phyloP scores from a whole-genome alignment of 2,888 invertebrate genomes.

The Cataglyphis albicans region DNA sequence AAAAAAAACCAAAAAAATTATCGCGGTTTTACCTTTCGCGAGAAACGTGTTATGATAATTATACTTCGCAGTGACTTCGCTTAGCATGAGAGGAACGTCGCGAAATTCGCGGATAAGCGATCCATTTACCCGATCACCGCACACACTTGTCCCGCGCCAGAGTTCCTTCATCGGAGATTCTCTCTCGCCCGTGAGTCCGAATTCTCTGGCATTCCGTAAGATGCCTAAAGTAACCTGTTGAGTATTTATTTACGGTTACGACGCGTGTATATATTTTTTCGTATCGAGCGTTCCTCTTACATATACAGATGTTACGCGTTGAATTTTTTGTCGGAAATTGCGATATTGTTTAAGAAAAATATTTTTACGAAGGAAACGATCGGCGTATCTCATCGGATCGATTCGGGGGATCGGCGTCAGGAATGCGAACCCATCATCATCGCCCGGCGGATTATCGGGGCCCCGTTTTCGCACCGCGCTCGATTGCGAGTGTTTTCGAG shows the following conservation, averaged over 20 bases:
- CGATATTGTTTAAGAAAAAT: not conserved
- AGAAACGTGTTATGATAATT: slow-evolving; percentile 50
- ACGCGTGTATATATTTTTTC: not conserved
- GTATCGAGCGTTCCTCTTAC: not conserved
- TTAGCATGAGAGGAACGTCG: slow-evolving; percentile 27
- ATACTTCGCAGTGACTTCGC: not conserved
- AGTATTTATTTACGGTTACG: slow-evolving; percentile 35
- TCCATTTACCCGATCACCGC: slow-evolving; percentile 8
- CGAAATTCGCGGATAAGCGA: slow-evolving; percentile 16
- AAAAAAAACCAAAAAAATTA: not conserved
- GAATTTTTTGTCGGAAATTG: slow-evolving; percentile 19
- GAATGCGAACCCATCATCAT: slow-evolving; percentile 67
- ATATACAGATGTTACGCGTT: slow-evolving; percentile 7
- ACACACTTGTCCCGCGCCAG: not conserved
- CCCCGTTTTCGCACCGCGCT: slow-evolving; percentile 31
- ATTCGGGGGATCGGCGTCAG: slow-evolving; percentile 55
- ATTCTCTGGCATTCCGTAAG: not conserved
- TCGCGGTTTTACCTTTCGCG: slow-evolving; percentile 6
- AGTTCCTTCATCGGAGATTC: slow-evolving; percentile 8
- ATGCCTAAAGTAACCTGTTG: slow-evolving; percentile 38
- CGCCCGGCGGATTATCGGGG: slow-evolving; percentile 55
- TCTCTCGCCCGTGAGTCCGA: not conserved
- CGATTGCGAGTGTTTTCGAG: slow-evolving; percentile 56
- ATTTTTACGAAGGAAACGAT: slow-evolving; percentile 6
- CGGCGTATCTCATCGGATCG: slow-evolving; percentile 45